Conservation (phyloP, 2,888 invertebrate genomes). For the Hololepta plana region DNA sequence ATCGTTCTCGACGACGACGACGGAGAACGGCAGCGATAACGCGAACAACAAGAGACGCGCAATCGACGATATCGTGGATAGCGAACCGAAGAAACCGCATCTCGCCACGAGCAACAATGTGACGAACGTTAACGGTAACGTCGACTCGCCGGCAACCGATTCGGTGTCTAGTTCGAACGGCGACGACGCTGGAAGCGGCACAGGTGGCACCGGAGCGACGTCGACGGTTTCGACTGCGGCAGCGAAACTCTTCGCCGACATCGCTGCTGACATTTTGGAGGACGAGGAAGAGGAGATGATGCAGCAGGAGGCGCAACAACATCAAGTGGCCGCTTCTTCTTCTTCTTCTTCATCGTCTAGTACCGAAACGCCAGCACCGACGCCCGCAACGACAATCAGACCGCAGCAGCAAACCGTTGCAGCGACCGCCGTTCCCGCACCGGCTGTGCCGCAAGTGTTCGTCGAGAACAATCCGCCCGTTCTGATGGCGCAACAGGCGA, state of each 20-base stretch:
- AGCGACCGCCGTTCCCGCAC: not conserved
- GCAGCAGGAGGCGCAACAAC: conserved; percentile 19
- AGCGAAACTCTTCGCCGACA: conserved; percentile 68
- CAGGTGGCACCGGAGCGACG: conserved; percentile 20
- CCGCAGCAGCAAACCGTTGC: not conserved
- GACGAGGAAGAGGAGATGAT: conserved; percentile 47
- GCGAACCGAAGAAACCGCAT: conserved; percentile 27
- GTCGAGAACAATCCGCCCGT: conserved; percentile 25
- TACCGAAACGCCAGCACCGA: too few relatives aligned
- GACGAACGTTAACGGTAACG: conserved; percentile 11
- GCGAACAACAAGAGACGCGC: conserved; percentile 23
- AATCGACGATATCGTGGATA: conserved; percentile 24
- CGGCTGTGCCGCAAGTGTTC: conserved; percentile 17
- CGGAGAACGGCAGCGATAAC: conserved; percentile 22
- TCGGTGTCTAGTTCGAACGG: conserved; percentile 30
- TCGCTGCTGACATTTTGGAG: conserved; percentile 68
- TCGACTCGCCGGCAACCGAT: conserved; percentile 29
- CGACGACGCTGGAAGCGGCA: conserved; percentile 21
- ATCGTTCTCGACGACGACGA: too few relatives aligned
- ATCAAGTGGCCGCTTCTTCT: too few relatives aligned
- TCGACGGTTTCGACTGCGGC: conserved; percentile 63
- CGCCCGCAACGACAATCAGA: not conserved
- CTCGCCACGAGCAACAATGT: conserved; percentile 13
- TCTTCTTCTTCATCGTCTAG: too few relatives aligned
- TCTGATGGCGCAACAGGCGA: conserved; percentile 23